Conservation (phyloP, 2,797 vertebrate species). For the Serranus cabrilla region DNA sequence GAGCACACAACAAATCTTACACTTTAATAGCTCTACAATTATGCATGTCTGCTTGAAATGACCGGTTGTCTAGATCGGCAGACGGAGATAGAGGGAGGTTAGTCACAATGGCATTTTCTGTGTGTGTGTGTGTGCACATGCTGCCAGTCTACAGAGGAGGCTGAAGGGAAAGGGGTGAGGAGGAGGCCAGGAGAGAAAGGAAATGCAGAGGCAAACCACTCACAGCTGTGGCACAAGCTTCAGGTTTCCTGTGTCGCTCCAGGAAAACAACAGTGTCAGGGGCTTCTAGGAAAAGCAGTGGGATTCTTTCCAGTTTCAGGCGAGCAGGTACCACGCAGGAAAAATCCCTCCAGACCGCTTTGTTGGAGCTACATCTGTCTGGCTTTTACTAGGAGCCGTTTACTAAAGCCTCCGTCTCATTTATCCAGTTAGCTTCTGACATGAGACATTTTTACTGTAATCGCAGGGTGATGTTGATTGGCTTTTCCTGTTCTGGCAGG, state of each 20-base stretch:
- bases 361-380: constrained; percentile 32
- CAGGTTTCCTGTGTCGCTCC: constrained; percentile 82
- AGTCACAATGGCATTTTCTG: constrained; percentile 64
- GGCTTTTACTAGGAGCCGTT: constrained; percentile 40
- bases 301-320: constrained; percentile 56
- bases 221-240: constrained; percentile 81
- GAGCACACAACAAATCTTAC: constrained; percentile 66
- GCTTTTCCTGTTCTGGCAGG: constrained; percentile 68
- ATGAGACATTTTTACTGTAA: constrained; percentile 66
- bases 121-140: constrained; percentile 31
- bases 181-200: constrained; percentile 67
- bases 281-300: constrained; percentile 77
- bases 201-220: constrained; percentile 81
- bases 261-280: constrained; percentile 78
- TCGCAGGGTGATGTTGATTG: constrained; percentile 67
- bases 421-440: constrained; percentile 63
- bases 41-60: constrained; percentile 80
- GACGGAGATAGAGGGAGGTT: constrained; percentile 73
- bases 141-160: constrained; percentile 54
- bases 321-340: constrained; percentile 31
- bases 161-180: constrained; percentile 67
- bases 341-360: constrained; percentile 7
- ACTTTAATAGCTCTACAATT: constrained; percentile 79
- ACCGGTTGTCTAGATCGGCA: constrained; percentile 78
- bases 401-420: constrained; percentile 51